Percentiles rank a stretch among this genome's conserved stretches.
Evolutionary conservation across 92 coral and sea anemone genomes (phyloP).

Genomic region (Micromussa lordhowensis): DNA sequence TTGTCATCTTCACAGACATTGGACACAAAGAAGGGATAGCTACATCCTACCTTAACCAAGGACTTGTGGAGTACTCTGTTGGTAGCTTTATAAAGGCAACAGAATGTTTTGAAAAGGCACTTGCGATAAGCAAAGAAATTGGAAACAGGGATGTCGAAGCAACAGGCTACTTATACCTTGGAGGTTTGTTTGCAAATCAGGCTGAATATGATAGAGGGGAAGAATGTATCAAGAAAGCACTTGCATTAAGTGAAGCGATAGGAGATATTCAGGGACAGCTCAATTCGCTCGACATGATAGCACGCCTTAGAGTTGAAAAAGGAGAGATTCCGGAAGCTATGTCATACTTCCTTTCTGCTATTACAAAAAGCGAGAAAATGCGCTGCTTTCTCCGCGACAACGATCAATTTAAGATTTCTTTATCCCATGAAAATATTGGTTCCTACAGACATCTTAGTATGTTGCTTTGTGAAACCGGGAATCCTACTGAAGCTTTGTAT

Average conservation of each 20-base stretch:
- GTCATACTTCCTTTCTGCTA: too few species aligned
- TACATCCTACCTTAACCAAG: not conserved
- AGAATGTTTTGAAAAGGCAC: constrained; percentile 7
- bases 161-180: not conserved
- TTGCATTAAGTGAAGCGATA: not conserved
- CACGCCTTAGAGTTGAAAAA: not conserved
- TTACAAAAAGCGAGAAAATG: too few species aligned
- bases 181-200: not conserved
- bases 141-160: not conserved
- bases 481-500: too few species aligned
- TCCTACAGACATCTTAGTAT: too few species aligned
- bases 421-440: too few species aligned
- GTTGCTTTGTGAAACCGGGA: too few species aligned
- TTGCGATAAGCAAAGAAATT: not conserved
- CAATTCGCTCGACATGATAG: not conserved
- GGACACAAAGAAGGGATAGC: not conserved
- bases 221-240: not conserved
- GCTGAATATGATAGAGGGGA: not conserved
- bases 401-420: too few species aligned
- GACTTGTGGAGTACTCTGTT: not conserved
- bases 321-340: not conserved
- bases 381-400: too few species aligned
- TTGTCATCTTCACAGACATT: not conserved
- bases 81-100: not conserved
- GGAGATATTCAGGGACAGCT: not conserved